Percentiles rank a stretch among this genome's conserved stretches.
Conservation (phyloP, 2,113 vertebrate species). For the Edolisoma coerulescens region DNA sequence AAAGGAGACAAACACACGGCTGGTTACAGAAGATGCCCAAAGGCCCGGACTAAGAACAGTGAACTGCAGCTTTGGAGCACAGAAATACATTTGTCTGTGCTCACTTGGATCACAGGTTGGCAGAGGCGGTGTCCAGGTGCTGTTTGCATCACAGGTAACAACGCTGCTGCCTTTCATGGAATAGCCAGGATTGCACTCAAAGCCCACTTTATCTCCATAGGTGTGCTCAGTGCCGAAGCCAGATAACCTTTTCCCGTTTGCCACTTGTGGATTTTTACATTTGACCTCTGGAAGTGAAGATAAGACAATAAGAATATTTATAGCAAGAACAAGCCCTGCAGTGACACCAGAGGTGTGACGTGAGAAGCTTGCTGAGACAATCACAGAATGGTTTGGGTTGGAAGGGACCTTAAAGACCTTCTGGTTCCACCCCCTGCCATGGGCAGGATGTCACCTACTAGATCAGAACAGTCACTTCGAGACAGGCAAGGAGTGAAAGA, state of each 20-base stretch:
- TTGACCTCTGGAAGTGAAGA: constrained; percentile 15
- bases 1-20: neutral
- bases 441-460: neutral
- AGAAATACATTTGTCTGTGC: neutral
- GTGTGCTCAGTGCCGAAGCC: neutral
- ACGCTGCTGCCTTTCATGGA: neutral
- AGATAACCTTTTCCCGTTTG: neutral
- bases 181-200: constrained; percentile 10
- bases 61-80: neutral
- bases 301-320: neutral
- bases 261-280: constrained; percentile 22
- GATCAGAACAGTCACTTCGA: neutral
- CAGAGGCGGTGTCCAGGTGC: constrained; percentile 17
- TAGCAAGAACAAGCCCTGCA: neutral
- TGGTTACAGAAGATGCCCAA: neutral
- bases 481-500: neutral
- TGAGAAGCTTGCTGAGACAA: neutral
- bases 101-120: constrained; percentile 53
- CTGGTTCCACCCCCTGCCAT: neutral
- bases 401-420: neutral
- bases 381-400: neutral
- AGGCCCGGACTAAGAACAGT: neutral
- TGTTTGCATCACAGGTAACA: constrained; percentile 20
- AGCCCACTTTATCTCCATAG: neutral
- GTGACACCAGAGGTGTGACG: neutral